Conservation (phyloP, 1,140 invertebrate genomes). For the Cotesia chilonis region DNA sequence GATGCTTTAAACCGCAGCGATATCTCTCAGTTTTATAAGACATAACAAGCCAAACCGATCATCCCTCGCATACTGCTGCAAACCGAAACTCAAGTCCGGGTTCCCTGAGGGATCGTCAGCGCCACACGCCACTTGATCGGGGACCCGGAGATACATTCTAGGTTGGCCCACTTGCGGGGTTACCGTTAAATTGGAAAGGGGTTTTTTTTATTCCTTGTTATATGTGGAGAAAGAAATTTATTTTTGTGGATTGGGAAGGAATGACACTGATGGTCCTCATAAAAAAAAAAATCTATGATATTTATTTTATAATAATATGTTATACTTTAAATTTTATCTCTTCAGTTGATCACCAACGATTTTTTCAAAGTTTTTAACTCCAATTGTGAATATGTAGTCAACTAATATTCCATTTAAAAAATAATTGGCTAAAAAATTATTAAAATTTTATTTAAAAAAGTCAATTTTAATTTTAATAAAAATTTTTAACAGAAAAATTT, state of each 20-base stretch:
- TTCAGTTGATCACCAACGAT: background rate
- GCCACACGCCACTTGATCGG: background rate
- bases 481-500: too few species aligned
- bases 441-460: too few species aligned
- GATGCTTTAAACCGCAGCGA: slow-evolving; percentile 64
- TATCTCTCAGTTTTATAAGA: slow-evolving; percentile 56
- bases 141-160: too few species aligned
- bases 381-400: too few species aligned
- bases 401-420: too few species aligned
- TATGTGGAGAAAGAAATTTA: too few species aligned
- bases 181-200: slow-evolving; percentile 14
- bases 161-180: slow-evolving; percentile 12
- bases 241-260: too few species aligned
- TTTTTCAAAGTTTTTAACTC: too few species aligned
- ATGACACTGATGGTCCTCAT: background rate
- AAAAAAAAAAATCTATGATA: slow-evolving; percentile 20
- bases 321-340: slow-evolving; percentile 3
- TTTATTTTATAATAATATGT: slow-evolving; percentile 15
- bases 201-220: background rate
- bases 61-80: slow-evolving; percentile 26
- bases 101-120: slow-evolving; percentile 17
- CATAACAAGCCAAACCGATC: slow-evolving; percentile 46
- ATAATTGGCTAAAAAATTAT: too few species aligned
- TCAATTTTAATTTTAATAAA: too few species aligned
- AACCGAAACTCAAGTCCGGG: background rate